These are phyloP conservation scores for Caerostris darwini DNA, from an alignment of 1,140 invertebrate genomes.

Conservation along the genomic window DNA sequence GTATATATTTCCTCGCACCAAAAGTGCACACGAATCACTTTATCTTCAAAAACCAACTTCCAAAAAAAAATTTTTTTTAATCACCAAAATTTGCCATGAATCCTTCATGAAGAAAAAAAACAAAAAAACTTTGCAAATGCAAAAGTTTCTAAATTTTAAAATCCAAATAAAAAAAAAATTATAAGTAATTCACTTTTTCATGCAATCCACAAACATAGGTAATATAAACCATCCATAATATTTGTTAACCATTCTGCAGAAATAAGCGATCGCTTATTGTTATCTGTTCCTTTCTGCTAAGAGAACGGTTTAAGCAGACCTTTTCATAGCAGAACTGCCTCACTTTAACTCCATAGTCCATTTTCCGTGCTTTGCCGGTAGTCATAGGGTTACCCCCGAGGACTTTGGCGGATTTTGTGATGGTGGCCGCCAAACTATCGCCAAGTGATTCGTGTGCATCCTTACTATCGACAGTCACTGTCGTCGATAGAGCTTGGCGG, in stretches of 20 bases:
- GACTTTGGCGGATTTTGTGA: background rate
- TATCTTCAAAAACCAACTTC: background rate
- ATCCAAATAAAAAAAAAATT: background rate
- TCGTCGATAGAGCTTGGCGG: slow-evolving; percentile 18
- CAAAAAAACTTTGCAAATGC: background rate
- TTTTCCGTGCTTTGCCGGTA: slow-evolving; percentile 62
- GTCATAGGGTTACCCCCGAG: slow-evolving; percentile 42
- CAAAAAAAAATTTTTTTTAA: background rate
- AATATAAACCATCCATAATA: background rate
- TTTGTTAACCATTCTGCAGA: background rate
- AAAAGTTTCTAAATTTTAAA: background rate
- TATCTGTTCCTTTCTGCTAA: slow-evolving; percentile 7
- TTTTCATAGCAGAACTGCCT: slow-evolving; percentile 58
- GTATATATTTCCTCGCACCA: background rate
- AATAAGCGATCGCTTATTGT: background rate
- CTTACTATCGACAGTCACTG: slow-evolving; percentile 18
- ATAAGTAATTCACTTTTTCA: background rate
- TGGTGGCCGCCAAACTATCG: slow-evolving; percentile 23
- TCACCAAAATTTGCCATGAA: background rate
- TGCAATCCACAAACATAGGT: background rate
- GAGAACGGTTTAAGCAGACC: slow-evolving; percentile 40
- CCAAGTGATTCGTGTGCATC: slow-evolving; percentile 44
- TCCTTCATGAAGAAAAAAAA: background rate
- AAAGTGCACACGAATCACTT: background rate
- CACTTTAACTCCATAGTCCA: slow-evolving; percentile 45